Percentiles rank a stretch among this genome's conserved stretches.
Evolutionary conservation across 2,113 vertebrate genomes (phyloP).

Genomic region (Oreotrochilus melanogaster): DNA sequence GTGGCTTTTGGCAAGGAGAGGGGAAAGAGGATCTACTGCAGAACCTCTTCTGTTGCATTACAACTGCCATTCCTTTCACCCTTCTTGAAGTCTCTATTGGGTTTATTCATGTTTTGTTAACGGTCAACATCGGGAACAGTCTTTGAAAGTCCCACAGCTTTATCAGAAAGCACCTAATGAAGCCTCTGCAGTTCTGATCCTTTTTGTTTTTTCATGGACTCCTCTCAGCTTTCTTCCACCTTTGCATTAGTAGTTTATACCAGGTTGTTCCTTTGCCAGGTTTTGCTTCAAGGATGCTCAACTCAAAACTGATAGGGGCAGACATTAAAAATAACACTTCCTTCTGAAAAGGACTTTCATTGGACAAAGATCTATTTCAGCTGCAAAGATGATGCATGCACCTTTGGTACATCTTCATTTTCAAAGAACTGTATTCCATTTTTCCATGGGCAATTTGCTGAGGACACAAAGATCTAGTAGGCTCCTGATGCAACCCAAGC

Average conservation of each 20-base stretch:
- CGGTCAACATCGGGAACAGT: neutral
- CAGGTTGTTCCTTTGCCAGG: neutral
- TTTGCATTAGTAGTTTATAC: neutral
- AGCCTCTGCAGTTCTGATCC: neutral
- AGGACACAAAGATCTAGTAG: neutral
- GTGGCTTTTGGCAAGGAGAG: neutral
- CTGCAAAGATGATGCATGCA: neutral
- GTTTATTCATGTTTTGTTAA: neutral
- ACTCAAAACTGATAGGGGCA: neutral
- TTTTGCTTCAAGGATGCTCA: neutral
- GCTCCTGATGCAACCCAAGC: neutral
- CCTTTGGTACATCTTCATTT: neutral
- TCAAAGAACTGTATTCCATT: neutral
- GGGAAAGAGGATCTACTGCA: neutral
- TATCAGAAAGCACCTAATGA: neutral
- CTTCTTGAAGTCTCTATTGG: neutral
- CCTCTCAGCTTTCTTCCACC: neutral
- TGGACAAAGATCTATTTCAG: neutral
- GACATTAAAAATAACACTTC: neutral
- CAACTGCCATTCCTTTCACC: neutral
- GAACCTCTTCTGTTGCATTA: neutral
- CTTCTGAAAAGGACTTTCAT: neutral
- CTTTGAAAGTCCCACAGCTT: neutral
- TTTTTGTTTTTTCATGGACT: neutral
- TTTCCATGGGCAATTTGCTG: neutral